Percentiles rank a stretch among this genome's conserved stretches.
These are phyloP conservation scores for Empidonax alnorum DNA, from an alignment of 2,113 vertebrate species.

Conservation along the genomic window DNA sequence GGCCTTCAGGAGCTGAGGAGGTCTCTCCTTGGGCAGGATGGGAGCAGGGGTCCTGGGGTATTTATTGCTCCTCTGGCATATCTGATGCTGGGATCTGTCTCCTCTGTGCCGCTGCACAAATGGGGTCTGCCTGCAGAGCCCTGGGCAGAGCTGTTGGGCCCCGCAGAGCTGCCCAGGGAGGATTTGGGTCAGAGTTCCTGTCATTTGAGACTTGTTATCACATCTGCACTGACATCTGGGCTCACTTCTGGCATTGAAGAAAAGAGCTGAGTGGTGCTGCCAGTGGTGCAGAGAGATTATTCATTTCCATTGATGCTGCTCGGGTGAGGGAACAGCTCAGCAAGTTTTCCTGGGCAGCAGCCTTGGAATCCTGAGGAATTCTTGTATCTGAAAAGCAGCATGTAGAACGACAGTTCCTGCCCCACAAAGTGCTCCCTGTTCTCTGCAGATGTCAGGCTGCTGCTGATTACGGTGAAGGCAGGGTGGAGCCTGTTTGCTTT, in stretches of 20 bases:
- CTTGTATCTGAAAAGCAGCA: not conserved
- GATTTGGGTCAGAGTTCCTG: not conserved
- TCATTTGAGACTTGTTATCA: not conserved
- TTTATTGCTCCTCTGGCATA: not conserved
- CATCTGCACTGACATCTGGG: not conserved
- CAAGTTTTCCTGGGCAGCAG: not conserved
- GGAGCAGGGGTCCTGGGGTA: not conserved
- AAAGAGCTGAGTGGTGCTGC: not conserved
- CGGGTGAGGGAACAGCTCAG: not conserved
- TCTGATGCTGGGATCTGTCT: not conserved
- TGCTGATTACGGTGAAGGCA: not conserved
- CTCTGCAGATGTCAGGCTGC: not conserved
- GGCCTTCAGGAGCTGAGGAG: not conserved
- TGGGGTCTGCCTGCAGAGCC: not conserved
- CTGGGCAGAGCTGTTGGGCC: not conserved
- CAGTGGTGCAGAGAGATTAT: not conserved
- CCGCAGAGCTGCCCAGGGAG: not conserved
- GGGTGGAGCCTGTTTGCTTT: not conserved
- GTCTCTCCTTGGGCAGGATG: not conserved
- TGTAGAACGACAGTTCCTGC: not conserved
- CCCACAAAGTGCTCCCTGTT: fast-evolving
- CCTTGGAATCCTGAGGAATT: not conserved
- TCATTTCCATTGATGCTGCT: not conserved
- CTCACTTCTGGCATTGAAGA: fast-evolving
- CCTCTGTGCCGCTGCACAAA: not conserved